These are phyloP conservation scores for Sphaeridia pumilis DNA, from an alignment of 2,888 invertebrate genomes.

Conservation along the genomic window DNA sequence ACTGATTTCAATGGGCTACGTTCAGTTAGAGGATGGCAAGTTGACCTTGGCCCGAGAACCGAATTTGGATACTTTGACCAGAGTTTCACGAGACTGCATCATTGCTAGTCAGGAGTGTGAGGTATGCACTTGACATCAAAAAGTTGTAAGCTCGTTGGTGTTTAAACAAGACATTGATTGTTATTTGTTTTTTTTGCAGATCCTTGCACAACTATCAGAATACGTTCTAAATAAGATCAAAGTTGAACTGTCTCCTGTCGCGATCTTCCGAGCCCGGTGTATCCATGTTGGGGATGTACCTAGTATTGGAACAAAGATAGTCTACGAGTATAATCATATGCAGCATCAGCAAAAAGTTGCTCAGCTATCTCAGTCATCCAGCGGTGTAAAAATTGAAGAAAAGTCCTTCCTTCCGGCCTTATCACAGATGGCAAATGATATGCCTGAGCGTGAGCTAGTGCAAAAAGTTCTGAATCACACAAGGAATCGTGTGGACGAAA, in stretches of 20 bases:
- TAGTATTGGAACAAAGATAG: slow-evolving; percentile 26
- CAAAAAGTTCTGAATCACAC: slow-evolving; percentile 11
- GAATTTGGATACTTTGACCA: slow-evolving; percentile 60
- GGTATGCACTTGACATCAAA: slow-evolving; percentile 42
- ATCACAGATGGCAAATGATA: not conserved
- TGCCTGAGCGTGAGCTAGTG: slow-evolving; percentile 13
- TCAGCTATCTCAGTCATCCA: not conserved
- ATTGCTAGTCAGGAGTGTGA: slow-evolving; percentile 79
- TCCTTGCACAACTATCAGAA: slow-evolving; percentile 65
- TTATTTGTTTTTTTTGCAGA: slow-evolving; percentile 48
- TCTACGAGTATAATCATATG: slow-evolving; percentile 2
- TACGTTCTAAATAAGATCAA: slow-evolving; percentile 46
- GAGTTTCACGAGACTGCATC: slow-evolving; percentile 69
- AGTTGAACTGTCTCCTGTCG: slow-evolving; percentile 50
- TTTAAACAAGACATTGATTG: too few relatives aligned
- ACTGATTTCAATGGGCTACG: slow-evolving; percentile 73
- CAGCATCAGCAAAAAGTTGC: slow-evolving; percentile 6
- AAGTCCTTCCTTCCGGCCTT: too few relatives aligned
- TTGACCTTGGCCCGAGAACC: slow-evolving; percentile 18
- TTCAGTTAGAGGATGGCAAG: slow-evolving; percentile 39
- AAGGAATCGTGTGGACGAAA: not conserved
- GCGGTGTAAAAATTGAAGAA: slow-evolving; percentile 6
- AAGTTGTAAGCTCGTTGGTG: too few relatives aligned
- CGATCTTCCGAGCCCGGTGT: slow-evolving; percentile 53
- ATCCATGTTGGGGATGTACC: slow-evolving; percentile 47